These are phyloP conservation scores for Chlorocebus sabaeus DNA, from an alignment of 2,113 vertebrate genomes.

Conservation along the genomic window DNA sequence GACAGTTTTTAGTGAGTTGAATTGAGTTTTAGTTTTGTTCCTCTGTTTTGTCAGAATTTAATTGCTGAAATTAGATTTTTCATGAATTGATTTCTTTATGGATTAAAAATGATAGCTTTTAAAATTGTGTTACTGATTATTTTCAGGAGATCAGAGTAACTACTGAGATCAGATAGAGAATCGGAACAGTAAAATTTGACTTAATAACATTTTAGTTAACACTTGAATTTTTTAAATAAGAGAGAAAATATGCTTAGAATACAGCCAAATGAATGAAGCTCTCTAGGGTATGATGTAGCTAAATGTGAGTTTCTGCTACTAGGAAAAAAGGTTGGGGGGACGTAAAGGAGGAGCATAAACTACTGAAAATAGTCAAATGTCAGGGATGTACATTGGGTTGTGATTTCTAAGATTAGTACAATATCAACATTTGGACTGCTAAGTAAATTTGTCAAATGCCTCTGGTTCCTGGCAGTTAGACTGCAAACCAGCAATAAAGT, in stretches of 20 bases:
- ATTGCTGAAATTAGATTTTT: conserved; percentile 40
- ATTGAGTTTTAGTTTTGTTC: background rate
- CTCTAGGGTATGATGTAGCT: background rate
- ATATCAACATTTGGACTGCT: conserved; percentile 46
- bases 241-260: background rate
- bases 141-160: conserved; percentile 4
- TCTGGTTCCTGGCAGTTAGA: conserved; percentile 20
- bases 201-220: background rate
- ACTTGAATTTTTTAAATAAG: background rate
- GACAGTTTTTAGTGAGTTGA: background rate
- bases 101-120: conserved; percentile 5
- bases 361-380: conserved; percentile 12
- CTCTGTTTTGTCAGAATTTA: conserved; percentile 10
- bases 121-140: background rate
- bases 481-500: conserved; percentile 31
- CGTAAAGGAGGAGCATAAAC: background rate
- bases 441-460: conserved; percentile 53
- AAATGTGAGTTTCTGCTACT: background rate
- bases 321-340: background rate
- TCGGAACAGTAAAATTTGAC: background rate
- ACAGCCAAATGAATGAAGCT: background rate
- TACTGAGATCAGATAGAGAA: conserved; percentile 15
- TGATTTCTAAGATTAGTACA: conserved; percentile 55
- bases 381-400: background rate
- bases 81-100: background rate